These are phyloP conservation scores for Lithophane ornitopus DNA, from an alignment of 2,888 invertebrate species.

Conservation along the genomic window DNA sequence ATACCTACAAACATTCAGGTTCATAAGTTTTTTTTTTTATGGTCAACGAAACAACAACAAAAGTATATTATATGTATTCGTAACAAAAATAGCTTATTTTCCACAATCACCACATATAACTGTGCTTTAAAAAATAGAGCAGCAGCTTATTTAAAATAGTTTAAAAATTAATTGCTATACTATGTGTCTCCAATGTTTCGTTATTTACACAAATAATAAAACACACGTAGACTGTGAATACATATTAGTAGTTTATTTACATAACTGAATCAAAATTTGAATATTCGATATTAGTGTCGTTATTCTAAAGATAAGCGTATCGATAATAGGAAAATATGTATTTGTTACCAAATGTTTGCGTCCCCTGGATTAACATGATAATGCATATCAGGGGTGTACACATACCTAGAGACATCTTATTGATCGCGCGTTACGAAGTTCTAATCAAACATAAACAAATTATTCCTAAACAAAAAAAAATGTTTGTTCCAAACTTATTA, in stretches of 20 bases:
- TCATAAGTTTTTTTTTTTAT: neutral
- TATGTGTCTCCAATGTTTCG: neutral
- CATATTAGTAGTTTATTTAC: slow-evolving; percentile 18
- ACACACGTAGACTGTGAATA: neutral
- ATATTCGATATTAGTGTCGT: neutral
- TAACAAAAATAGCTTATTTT: neutral
- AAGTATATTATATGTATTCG: too few species aligned
- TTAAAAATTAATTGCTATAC: neutral
- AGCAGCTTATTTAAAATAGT: too few species aligned
- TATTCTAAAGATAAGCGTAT: neutral
- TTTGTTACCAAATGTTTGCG: neutral
- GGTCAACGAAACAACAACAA: too few species aligned
- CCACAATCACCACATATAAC: neutral
- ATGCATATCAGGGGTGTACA: neutral
- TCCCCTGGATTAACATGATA: neutral
- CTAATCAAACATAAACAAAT: neutral
- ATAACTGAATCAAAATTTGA: slow-evolving; percentile 13
- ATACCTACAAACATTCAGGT: neutral
- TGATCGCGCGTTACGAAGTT: neutral
- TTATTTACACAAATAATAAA: slow-evolving; percentile 9
- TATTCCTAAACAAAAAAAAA: neutral
- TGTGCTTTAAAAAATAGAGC: neutral
- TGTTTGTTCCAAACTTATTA: neutral
- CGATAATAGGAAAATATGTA: neutral
- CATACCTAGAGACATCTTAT: neutral